phyloP scores from a whole-genome alignment of 1,140 invertebrate genomes.

The Philopotamus ludificatus region DNA sequence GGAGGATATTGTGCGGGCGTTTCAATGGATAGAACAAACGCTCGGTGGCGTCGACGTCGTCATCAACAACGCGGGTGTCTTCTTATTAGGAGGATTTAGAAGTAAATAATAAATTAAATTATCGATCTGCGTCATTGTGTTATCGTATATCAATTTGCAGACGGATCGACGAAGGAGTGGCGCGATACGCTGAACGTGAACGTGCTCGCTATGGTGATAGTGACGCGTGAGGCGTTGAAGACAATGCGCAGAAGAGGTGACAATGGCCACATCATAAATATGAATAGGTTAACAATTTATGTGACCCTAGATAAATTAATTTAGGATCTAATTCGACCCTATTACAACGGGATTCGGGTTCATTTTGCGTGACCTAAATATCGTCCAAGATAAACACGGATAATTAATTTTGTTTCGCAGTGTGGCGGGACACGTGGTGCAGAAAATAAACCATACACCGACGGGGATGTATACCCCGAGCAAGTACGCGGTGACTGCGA shows the following conservation, averaged over 20 bases:
- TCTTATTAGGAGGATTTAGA: conserved; percentile 5
- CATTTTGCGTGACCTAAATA: background rate
- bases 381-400: background rate
- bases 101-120: conserved; percentile 9
- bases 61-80: conserved; percentile 66
- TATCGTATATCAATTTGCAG: conserved; percentile 1
- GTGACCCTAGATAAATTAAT: no score
- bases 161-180: conserved; percentile 48
- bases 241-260: conserved; percentile 59
- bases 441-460: background rate
- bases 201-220: conserved; percentile 53
- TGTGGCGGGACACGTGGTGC: conserved; percentile 3
- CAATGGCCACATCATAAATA: conserved; percentile 66
- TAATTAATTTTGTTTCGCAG: background rate
- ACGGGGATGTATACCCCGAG: conserved; percentile 61
- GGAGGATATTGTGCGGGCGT: conserved; percentile 61
- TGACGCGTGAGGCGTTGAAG: conserved; percentile 57
- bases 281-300: conserved; percentile 61
- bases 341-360: no score
- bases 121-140: background rate
- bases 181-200: conserved; percentile 60
- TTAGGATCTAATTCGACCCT: background rate
- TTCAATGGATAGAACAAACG: conserved; percentile 60
- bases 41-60: conserved; percentile 65
- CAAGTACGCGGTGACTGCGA: conserved; percentile 68